Conservation (phyloP, 2,797 vertebrate genomes). For the Selene dorsalis region DNA sequence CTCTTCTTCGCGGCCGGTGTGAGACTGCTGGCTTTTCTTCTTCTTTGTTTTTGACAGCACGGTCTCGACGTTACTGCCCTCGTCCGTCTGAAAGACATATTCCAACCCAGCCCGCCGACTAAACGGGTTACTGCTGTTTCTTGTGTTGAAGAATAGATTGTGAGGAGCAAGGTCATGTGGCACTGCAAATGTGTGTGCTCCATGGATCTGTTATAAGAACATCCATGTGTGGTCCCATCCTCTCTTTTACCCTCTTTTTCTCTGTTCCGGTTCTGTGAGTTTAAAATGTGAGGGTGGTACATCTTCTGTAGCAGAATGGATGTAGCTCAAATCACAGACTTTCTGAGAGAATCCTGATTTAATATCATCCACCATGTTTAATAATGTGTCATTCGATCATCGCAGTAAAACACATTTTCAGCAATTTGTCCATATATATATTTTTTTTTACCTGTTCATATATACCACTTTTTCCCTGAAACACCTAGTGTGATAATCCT, state of each 20-base stretch:
- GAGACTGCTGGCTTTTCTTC: background rate
- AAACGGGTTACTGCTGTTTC: background rate
- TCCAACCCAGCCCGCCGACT: background rate
- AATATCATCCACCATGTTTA: background rate
- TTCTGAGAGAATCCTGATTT: background rate
- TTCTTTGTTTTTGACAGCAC: background rate
- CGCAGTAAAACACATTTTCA: too few relatives aligned
- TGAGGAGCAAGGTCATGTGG: background rate
- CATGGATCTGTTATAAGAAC: too few relatives aligned
- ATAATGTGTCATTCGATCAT: background rate
- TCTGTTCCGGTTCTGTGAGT: too few relatives aligned
- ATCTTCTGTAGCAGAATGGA: too few relatives aligned
- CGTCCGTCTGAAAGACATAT: background rate
- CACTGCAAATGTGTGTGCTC: background rate
- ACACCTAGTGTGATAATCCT: too few relatives aligned
- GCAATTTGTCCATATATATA: background rate
- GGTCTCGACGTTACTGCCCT: background rate
- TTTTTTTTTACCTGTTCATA: too few relatives aligned
- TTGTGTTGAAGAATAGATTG: background rate
- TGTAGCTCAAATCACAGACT: background rate
- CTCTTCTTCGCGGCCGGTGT: conserved; percentile 29
- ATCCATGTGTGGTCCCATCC: too few relatives aligned
- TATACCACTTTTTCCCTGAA: too few relatives aligned
- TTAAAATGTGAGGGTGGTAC: too few relatives aligned
- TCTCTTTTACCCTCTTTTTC: background rate